Evolutionary conservation across 2,888 invertebrate species (phyloP).

Genomic region (Drosophila sordidula): DNA sequence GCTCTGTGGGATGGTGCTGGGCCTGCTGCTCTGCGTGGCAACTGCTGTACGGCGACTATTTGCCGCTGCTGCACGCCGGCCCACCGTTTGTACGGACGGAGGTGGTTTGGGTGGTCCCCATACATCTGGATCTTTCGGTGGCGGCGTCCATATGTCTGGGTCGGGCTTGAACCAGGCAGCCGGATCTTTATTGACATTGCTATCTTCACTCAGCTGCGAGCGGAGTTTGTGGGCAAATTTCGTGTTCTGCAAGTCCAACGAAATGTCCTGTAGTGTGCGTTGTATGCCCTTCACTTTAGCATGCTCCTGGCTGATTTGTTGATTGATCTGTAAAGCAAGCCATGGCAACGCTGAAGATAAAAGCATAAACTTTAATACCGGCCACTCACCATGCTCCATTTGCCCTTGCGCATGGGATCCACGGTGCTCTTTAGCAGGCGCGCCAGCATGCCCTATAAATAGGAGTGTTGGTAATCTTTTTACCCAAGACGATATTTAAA

Average conservation of each 20-base stretch:
- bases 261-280: constrained; percentile 84
- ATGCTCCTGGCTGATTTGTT: constrained; percentile 95
- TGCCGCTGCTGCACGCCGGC: constrained; percentile 73
- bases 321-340: constrained; percentile 89
- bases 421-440: constrained; percentile 92
- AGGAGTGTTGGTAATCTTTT: background rate
- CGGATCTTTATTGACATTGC: constrained; percentile 81
- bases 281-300: constrained; percentile 92
- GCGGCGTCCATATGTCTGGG: constrained; percentile 92
- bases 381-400: constrained; percentile 93
- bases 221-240: constrained; percentile 86
- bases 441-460: constrained; percentile 92
- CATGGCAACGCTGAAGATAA: background rate
- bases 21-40: constrained; percentile 22
- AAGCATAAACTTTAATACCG: background rate
- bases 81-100: constrained; percentile 82
- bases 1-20: constrained; percentile 83
- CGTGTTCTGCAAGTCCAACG: constrained; percentile 84
- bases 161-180: constrained; percentile 88
- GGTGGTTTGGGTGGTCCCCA: constrained; percentile 94
- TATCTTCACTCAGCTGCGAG: constrained; percentile 81
- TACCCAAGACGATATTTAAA: no score
- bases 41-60: constrained; percentile 66
- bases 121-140: constrained; percentile 91
- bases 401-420: constrained; percentile 92